phyloP scores from a whole-genome alignment of 2,888 invertebrate genomes.

The Homarus gammarus region DNA sequence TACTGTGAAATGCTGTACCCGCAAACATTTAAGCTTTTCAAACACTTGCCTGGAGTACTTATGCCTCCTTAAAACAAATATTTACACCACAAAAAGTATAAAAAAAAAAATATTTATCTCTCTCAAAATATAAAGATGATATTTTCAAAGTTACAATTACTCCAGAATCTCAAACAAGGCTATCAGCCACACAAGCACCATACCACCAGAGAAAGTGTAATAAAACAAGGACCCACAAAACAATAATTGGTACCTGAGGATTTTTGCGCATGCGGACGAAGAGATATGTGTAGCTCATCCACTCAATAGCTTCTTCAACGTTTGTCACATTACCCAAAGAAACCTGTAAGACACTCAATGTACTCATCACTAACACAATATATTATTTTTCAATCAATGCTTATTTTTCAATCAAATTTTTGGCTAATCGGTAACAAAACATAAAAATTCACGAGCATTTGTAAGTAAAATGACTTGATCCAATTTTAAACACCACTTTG shows the following conservation, averaged over 20 bases:
- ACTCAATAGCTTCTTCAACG: slow-evolving; percentile 96
- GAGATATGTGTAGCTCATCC: slow-evolving; percentile 98
- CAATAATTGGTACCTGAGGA: slow-evolving; percentile 82
- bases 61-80: no score
- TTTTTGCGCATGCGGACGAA: slow-evolving; percentile 96
- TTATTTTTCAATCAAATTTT: no score
- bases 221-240: no score
- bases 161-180: neutral
- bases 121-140: no score
- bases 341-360: slow-evolving; percentile 83
- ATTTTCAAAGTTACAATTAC: no score
- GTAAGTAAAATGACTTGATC: no score
- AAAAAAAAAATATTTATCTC: no score
- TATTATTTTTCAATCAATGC: no score
- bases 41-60: no score
- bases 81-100: no score
- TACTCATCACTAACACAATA: no score
- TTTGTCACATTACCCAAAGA: slow-evolving; percentile 97
- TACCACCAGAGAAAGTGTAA: neutral
- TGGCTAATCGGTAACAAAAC: neutral
- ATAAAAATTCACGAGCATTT: neutral
- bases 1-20: neutral
- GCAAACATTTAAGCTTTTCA: neutral
- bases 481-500: no score
- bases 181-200: neutral